A percentile compares a stretch with the other conserved stretches of the same genome.
Evolutionary conservation across 2,113 vertebrate species (phyloP).

Genomic region (cat (Felis catus)): DNA sequence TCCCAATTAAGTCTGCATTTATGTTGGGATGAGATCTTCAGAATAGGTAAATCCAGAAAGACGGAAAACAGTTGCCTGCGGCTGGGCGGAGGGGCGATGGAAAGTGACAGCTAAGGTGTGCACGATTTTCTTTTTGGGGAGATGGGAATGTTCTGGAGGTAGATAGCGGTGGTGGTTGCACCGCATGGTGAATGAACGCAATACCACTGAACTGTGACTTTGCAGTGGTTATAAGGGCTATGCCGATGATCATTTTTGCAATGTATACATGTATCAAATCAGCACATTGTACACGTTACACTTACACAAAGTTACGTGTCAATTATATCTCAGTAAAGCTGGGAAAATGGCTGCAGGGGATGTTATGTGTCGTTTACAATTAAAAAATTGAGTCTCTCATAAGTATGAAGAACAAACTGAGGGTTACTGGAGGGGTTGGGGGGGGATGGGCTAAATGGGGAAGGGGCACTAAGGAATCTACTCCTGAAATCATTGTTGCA

Average conservation of each 20-base stretch:
- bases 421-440: too few species aligned
- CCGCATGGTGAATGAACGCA: background rate
- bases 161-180: background rate
- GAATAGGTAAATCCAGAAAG: background rate
- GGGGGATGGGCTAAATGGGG: too few species aligned
- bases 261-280: background rate
- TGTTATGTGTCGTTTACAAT: background rate
- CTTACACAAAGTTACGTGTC: background rate
- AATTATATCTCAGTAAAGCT: background rate
- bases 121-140: background rate
- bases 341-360: background rate
- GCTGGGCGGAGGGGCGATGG: too few species aligned
- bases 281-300: background rate
- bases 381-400: background rate
- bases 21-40: background rate
- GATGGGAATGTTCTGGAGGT: background rate
- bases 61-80: background rate
- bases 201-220: background rate
- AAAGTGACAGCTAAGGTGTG: accelerated
- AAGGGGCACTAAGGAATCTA: too few species aligned
- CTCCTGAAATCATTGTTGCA: too few species aligned
- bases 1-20: background rate
- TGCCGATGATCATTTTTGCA: background rate
- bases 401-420: too few species aligned
- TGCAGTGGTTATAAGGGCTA: background rate